Evolutionary conservation across 1,140 invertebrate species (phyloP).

Genomic region (Mesaphorura yosii): DNA sequence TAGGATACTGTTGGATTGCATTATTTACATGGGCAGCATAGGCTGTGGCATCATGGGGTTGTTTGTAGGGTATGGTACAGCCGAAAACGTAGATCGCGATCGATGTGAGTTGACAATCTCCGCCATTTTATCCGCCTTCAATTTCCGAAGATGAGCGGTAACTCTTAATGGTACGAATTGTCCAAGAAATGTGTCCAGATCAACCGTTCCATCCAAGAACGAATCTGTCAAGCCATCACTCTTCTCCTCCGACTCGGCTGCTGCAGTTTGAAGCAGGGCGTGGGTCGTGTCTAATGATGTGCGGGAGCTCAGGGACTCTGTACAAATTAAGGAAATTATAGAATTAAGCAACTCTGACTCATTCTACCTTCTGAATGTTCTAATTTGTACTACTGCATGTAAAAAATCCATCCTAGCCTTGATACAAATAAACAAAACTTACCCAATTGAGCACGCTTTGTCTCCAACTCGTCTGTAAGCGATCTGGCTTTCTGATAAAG

Average conservation of each 20-base stretch:
- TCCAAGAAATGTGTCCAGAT: conserved; percentile 65
- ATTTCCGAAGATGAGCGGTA: conserved; percentile 62
- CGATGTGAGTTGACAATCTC: conserved; percentile 52
- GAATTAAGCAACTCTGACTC: conserved; percentile 1
- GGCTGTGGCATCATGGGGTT: conserved; percentile 40
- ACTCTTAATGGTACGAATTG: conserved; percentile 60
- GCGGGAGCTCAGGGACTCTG: conserved; percentile 52
- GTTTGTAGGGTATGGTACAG: conserved; percentile 42
- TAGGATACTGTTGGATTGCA: no score
- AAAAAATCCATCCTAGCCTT: conserved; percentile 1
- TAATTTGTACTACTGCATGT: neutral
- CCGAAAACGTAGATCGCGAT: conserved; percentile 16
- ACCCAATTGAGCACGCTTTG: conserved; percentile 37
- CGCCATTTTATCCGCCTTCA: conserved; percentile 75
- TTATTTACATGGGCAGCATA: conserved; percentile 41
- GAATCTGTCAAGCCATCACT: conserved; percentile 65
- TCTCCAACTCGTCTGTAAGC: conserved; percentile 53
- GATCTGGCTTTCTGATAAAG: conserved; percentile 54
- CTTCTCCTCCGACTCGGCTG: conserved; percentile 75
- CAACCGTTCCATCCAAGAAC: conserved; percentile 57
- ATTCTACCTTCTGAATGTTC: neutral
- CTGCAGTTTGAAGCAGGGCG: conserved; percentile 68
- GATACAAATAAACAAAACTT: conserved; percentile 7
- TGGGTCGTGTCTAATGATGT: conserved; percentile 66
- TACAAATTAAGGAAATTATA: conserved; percentile 35